phyloP scores from a whole-genome alignment of 2,797 vertebrate genomes.

The Enteromius anoplus region DNA sequence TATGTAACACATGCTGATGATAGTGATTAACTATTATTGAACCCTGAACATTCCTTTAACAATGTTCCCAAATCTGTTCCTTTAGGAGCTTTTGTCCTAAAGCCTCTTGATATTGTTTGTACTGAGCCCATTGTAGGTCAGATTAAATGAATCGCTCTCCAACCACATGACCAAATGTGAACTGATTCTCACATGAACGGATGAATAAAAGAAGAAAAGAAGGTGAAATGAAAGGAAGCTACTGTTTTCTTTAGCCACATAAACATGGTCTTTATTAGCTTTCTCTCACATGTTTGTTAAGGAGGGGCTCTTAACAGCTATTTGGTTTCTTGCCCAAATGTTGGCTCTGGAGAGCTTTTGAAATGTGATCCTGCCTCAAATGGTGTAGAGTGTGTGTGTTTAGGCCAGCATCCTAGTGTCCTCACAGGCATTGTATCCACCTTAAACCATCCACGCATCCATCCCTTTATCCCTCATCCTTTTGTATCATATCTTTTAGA shows the following conservation, averaged over 20 bases:
- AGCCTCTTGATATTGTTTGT: conserved; percentile 26
- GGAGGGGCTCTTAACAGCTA: conserved; percentile 44
- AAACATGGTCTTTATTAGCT: conserved; percentile 51
- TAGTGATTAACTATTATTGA: neutral
- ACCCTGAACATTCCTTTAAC: conserved; percentile 21
- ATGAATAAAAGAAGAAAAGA: conserved; percentile 10
- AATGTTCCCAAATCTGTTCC: conserved; percentile 24
- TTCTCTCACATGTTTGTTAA: conserved; percentile 40
- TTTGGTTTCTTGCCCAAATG: conserved; percentile 58
- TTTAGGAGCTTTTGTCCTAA: conserved; percentile 24
- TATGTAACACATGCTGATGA: neutral
- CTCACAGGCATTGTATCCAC: conserved; percentile 25
- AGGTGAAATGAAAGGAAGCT: conserved; percentile 39
- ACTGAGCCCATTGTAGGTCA: conserved; percentile 11
- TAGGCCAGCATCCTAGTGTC: conserved; percentile 24
- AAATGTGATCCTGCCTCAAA: conserved; percentile 50
- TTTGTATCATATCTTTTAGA: conserved; percentile 33
- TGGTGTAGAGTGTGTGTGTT: conserved; percentile 40
- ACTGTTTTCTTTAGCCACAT: conserved; percentile 52
- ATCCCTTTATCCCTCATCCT: conserved; percentile 34
- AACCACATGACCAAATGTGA: conserved; percentile 18
- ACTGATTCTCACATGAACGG: conserved; percentile 8
- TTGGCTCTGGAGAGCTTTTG: conserved; percentile 50
- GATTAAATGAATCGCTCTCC: conserved; percentile 1
- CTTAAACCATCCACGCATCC: conserved; percentile 32